Evolutionary conservation across 1,140 invertebrate genomes (phyloP), one percentile per base, ranked within the genome.

Genomic region (Uloborus diversus): DNA sequence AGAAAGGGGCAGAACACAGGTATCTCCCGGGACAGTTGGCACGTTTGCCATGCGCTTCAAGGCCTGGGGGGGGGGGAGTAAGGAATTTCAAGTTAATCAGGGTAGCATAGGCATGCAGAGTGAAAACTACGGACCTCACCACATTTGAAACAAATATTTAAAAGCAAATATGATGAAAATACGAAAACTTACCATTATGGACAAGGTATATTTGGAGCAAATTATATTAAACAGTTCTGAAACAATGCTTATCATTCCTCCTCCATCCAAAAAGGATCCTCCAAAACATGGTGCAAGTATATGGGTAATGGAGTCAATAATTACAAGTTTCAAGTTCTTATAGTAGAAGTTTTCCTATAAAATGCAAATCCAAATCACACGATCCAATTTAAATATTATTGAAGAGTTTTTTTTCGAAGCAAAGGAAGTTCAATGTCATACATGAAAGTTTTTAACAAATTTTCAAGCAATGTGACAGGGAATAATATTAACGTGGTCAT

Each of bases 251-350:
- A 80, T 80, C 14, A 80, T n/a, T 11, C 66, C 65, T 11, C 32
- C 23, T 23, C 57, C 78, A 64, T 80, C 78, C 25, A 80, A 64
- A 20, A 27, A 59, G 37, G 35, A 62, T 23, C 78, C 61, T 20
- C 57, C 78, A 53, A 80, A 70, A 70, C 51, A 71, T 3, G 78
- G 78, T 37, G 78, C 37, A 32, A 80, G 42, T 17, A 80, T 23
- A 32, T 35, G 42, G 30, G 78, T 80, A 42, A 80, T 57, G 20
- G 78, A 62, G 56, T 80, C 78, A 51, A 80, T 35, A 14, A 80
- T 23, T 13, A 80, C 4, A 0, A 80, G 28, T 23, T 71, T 70
- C 30, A 80, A 27, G 13, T 62, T 25, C 1, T n/a, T 25, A 17
- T 30, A 71, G 42, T 71, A 80, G 2, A 3, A 3, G 17, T 23